phyloP scores from a whole-genome alignment of 1,140 invertebrate species.

The Thereuonema tuberculata region DNA sequence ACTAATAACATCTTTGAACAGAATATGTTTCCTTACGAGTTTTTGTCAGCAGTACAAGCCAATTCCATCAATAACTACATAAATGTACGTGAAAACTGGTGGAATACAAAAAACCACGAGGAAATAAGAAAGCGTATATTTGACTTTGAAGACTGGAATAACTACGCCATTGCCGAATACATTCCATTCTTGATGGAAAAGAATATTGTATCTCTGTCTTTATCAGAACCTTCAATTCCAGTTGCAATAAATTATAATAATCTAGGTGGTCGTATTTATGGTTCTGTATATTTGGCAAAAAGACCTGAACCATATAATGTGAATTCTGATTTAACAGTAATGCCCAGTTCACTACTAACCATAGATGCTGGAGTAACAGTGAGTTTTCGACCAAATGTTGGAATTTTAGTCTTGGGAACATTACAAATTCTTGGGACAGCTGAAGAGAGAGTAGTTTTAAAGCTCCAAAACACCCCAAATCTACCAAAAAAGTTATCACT shows the following conservation, averaged over 20 bases:
- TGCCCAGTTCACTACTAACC: slow-evolving; percentile 72
- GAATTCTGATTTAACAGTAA: slow-evolving; percentile 82
- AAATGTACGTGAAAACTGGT: slow-evolving; percentile 90
- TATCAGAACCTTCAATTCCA: slow-evolving; percentile 10
- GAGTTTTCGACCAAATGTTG: slow-evolving; percentile 92
- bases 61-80: slow-evolving; percentile 73
- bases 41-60: slow-evolving; percentile 80
- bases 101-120: slow-evolving; percentile 61
- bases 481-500: not conserved
- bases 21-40: slow-evolving; percentile 79
- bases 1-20: slow-evolving; percentile 77
- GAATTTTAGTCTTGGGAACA: slow-evolving; percentile 86
- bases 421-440: slow-evolving; percentile 67
- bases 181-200: slow-evolving; percentile 58
- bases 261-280: slow-evolving; percentile 67
- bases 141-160: slow-evolving; percentile 99
- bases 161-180: slow-evolving; percentile 82
- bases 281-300: slow-evolving; percentile 52
- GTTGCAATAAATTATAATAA: slow-evolving; percentile 42
- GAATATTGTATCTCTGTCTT: slow-evolving; percentile 20
- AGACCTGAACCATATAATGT: slow-evolving; percentile 62
- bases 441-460: slow-evolving; percentile 68
- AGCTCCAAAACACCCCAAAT: slow-evolving; percentile 37
- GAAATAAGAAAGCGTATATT: slow-evolving; percentile 77
- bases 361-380: slow-evolving; percentile 81